Percentiles rank a stretch among this genome's conserved stretches.
phyloP scores from a whole-genome alignment of 2,113 vertebrate genomes.

The Hippocampus comes region DNA sequence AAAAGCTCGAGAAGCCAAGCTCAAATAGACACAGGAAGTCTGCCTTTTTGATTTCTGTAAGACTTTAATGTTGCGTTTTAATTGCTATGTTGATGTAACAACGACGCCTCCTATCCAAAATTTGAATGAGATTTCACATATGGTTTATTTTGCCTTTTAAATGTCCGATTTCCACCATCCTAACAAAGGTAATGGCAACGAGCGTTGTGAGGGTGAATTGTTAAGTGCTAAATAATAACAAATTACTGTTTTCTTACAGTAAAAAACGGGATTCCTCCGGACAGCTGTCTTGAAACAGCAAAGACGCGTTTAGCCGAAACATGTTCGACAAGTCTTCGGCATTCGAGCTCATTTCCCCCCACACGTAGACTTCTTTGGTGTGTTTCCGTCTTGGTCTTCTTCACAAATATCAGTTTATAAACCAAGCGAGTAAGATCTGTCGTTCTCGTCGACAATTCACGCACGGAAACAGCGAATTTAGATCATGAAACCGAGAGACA shows the following conservation, averaged over 20 bases:
- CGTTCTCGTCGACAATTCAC: too few relatives aligned
- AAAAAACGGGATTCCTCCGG: slow-evolving; percentile 68
- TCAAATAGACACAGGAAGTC: too few relatives aligned
- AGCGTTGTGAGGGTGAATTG: background rate
- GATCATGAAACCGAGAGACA: background rate
- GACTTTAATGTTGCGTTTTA: background rate
- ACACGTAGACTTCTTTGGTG: background rate
- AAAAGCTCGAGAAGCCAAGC: too few relatives aligned
- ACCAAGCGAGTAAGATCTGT: too few relatives aligned
- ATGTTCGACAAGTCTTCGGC: background rate
- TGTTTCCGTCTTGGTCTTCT: background rate
- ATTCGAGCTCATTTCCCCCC: slow-evolving; percentile 20
- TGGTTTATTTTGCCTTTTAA: background rate
- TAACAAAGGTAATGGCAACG: background rate
- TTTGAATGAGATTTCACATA: too few relatives aligned
- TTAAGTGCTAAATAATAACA: background rate
- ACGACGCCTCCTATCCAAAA: background rate
- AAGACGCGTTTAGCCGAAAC: slow-evolving; percentile 61
- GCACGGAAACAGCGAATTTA: background rate
- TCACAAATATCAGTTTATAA: background rate
- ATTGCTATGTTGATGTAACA: background rate
- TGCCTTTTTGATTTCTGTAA: too few relatives aligned
- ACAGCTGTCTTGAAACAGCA: slow-evolving; percentile 63
- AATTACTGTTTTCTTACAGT: slow-evolving; percentile 58
- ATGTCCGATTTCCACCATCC: background rate